These are phyloP conservation scores for Agrotis segetum DNA, from an alignment of 2,888 invertebrate genomes.

Conservation along the genomic window DNA sequence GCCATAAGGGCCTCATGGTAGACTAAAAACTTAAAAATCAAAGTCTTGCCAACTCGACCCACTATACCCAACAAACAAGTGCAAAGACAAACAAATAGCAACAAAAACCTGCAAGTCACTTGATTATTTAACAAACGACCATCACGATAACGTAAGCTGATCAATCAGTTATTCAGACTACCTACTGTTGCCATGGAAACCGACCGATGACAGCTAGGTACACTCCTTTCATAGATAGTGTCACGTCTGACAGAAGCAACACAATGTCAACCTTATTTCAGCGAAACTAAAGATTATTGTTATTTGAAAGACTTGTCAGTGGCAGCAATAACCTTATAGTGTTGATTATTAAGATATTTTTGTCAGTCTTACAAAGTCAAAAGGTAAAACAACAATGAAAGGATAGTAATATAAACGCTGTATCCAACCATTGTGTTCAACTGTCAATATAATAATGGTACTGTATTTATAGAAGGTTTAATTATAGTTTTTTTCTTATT, in stretches of 20 bases:
- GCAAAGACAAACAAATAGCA: slow-evolving; percentile 33
- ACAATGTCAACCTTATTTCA: background rate
- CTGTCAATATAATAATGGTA: slow-evolving; percentile 37
- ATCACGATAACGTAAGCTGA: slow-evolving; percentile 55
- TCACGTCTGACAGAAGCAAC: background rate
- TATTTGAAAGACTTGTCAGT: no score
- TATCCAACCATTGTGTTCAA: slow-evolving; percentile 33
- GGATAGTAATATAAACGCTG: slow-evolving; percentile 21
- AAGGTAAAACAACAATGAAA: background rate
- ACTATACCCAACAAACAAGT: background rate
- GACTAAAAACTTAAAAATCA: no score
- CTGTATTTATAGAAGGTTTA: slow-evolving; percentile 48
- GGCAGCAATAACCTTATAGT: no score
- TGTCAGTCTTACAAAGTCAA: no score
- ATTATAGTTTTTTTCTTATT: slow-evolving; percentile 38
- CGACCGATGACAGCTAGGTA: slow-evolving; percentile 37
- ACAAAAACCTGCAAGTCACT: slow-evolving; percentile 51
- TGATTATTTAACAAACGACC: slow-evolving; percentile 54
- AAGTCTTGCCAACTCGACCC: no score
- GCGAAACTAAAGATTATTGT: background rate
- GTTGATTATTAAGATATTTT: no score
- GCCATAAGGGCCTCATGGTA: no score
- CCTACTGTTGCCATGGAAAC: slow-evolving; percentile 48
- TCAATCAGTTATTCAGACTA: slow-evolving; percentile 59
- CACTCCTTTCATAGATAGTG: background rate